Conservation (phyloP, 2,797 vertebrate species). For the Margarornis squamiger region DNA sequence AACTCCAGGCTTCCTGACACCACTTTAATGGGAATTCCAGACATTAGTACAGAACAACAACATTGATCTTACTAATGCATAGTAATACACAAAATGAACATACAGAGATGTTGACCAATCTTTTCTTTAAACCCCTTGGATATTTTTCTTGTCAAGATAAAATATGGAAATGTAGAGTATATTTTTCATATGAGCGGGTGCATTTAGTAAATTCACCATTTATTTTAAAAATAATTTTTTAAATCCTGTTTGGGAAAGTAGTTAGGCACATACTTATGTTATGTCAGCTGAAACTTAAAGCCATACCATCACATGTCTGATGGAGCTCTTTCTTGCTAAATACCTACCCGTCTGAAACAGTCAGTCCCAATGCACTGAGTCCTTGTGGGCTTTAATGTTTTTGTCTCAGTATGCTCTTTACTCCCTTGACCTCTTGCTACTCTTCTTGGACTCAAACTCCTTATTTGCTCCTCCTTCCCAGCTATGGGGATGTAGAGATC, state of each 20-base stretch:
- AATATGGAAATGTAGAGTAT: neutral
- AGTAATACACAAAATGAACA: neutral
- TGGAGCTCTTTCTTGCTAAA: neutral
- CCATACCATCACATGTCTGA: neutral
- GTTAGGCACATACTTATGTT: neutral
- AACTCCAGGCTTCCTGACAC: constrained; percentile 39
- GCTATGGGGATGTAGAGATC: neutral
- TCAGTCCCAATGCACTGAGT: neutral
- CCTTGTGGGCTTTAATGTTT: neutral
- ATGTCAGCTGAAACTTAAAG: neutral
- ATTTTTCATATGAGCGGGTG: neutral
- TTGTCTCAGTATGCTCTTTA: neutral
- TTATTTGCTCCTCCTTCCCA: neutral
- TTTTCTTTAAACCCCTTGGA: neutral
- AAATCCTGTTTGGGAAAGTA: neutral
- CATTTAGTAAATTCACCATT: neutral
- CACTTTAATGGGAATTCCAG: constrained; percentile 55
- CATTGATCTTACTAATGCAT: constrained; percentile 31
- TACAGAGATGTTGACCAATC: constrained; percentile 10
- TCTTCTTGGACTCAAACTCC: neutral
- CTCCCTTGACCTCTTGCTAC: neutral
- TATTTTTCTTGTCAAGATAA: constrained; percentile 47
- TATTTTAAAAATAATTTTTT: neutral
- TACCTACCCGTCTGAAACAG: neutral
- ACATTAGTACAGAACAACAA: constrained; percentile 32